Evolutionary conservation across 2,888 invertebrate species (phyloP).

Genomic region (Melanchra persicariae): DNA sequence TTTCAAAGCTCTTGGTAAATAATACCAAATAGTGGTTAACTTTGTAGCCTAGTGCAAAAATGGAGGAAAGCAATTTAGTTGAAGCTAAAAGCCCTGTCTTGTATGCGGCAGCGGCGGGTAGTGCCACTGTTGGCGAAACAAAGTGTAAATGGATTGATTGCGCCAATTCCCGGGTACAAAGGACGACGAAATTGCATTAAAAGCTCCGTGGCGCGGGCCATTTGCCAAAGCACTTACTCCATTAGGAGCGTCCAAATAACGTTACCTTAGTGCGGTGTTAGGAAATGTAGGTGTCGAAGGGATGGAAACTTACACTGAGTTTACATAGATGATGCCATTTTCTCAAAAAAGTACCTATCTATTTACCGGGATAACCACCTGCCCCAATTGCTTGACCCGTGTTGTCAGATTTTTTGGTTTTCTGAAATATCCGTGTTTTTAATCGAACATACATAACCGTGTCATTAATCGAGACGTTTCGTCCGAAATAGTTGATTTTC

Average conservation of each 20-base stretch:
- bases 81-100: slow-evolving; percentile 82
- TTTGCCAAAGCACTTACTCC: slow-evolving; percentile 89
- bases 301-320: slow-evolving; percentile 43
- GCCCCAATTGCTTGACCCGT: too few species aligned
- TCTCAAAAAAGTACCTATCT: background rate
- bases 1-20: too few species aligned
- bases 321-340: slow-evolving; percentile 3
- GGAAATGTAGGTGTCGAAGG: slow-evolving; percentile 62
- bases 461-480: background rate
- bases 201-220: slow-evolving; percentile 89
- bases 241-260: slow-evolving; percentile 89
- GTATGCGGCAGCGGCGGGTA: slow-evolving; percentile 71
- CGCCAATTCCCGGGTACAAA: slow-evolving; percentile 89
- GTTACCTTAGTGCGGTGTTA: slow-evolving; percentile 86
- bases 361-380: background rate
- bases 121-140: slow-evolving; percentile 88
- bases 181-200: slow-evolving; percentile 90
- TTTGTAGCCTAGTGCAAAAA: slow-evolving; percentile 61
- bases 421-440: too few species aligned
- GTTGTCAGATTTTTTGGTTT: too few species aligned
- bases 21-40: background rate
- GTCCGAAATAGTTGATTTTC: background rate
- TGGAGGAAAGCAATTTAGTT: slow-evolving; percentile 77
- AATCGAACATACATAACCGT: background rate
- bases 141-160: slow-evolving; percentile 91